These are phyloP conservation scores for Ornithoptera alexandrae DNA, from an alignment of 2,888 invertebrate genomes.

Conservation along the genomic window DNA sequence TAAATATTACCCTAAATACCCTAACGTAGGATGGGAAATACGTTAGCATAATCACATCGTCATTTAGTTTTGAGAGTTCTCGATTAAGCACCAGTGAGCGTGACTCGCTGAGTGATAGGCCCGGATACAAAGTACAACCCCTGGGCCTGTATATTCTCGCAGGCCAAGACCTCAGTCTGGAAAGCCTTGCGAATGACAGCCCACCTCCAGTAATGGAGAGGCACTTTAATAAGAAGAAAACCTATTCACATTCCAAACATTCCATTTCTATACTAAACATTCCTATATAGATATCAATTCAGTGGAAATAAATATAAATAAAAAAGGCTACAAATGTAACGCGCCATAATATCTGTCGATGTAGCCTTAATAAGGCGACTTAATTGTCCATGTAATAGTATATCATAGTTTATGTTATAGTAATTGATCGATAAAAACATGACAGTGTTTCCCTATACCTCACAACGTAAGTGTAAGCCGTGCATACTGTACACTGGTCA, in stretches of 20 bases:
- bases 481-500: background rate
- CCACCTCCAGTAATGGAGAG: no score
- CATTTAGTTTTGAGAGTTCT: no score
- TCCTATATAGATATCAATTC: conserved; percentile 25
- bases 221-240: background rate
- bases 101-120: no score
- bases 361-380: conserved; percentile 21
- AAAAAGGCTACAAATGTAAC: conserved; percentile 21
- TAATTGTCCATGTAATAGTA: conserved; percentile 29
- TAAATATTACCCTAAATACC: no score
- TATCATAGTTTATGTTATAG: conserved; percentile 29
- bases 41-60: no score
- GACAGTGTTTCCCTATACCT: background rate
- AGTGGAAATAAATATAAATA: conserved; percentile 18
- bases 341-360: conserved; percentile 15
- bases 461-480: background rate
- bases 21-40: no score
- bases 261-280: conserved; percentile 1
- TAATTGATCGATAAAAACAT: conserved; percentile 23
- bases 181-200: no score
- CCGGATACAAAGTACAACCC: no score
- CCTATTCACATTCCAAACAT: background rate
- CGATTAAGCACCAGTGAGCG: no score
- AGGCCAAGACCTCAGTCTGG: no score
- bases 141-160: no score